Percentiles rank a stretch among this genome's conserved stretches.
Conservation (phyloP, 2,797 vertebrate genomes). For the Cichlasoma orientale region DNA sequence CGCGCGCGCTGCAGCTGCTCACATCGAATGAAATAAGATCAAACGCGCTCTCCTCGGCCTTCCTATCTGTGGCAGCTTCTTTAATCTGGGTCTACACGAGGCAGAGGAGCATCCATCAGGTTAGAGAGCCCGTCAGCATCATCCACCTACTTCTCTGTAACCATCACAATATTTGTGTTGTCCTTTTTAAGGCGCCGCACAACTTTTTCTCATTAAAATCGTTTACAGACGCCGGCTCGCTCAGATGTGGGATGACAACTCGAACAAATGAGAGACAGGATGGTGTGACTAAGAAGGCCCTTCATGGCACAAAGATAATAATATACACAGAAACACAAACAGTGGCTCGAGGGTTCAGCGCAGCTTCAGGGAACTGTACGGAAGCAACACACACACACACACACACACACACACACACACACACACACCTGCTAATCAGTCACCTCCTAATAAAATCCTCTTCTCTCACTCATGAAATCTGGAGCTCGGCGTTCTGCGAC, state of each 20-base stretch:
- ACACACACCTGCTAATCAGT: neutral
- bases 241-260: neutral
- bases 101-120: conserved; percentile 21
- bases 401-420: neutral
- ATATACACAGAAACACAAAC: neutral
- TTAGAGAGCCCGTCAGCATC: neutral
- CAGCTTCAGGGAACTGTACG: neutral
- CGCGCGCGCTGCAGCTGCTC: neutral
- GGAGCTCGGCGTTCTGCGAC: neutral
- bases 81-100: conserved; percentile 18
- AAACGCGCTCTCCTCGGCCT: neutral
- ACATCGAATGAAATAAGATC: conserved; percentile 23
- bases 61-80: conserved; percentile 2
- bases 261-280: neutral
- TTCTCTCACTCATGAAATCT: neutral
- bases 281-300: neutral
- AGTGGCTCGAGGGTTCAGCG: neutral
- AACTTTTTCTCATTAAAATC: conserved; percentile 4
- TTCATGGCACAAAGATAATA: neutral
- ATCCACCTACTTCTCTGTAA: neutral
- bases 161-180: neutral
- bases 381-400: neutral
- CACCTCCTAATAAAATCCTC: neutral
- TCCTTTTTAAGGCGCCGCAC: neutral
- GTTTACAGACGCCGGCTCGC: neutral